Base-by-base conservation (phyloP, 2,888 invertebrate genomes). In the Dysmachus trigonus region DNA sequence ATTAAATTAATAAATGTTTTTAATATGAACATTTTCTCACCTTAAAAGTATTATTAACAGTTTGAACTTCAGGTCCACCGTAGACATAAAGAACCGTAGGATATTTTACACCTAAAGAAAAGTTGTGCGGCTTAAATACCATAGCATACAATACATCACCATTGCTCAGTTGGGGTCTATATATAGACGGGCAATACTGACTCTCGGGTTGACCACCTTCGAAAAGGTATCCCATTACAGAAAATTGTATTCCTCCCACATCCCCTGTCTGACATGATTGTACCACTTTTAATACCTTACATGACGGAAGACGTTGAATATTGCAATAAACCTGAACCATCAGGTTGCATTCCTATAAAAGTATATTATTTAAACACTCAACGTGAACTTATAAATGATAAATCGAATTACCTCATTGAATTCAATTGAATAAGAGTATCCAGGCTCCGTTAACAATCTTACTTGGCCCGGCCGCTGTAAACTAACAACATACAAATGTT, bases 61-160 rank as follows among this genome's bases (percentile, higher is more conserved):
- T 94, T 93, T 99, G 99, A 77, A 99, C 98, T 92, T 99, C 98
- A 0, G 99, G 99, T 0, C 99, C 99, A 2, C 98, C 99, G 91
- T 99, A 99, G 85, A 99, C 97, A 92, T 98, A 98, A 81, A 99
- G 94, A 87, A 99, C 96, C 18, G 98, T 98, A 0, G 99, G 99
- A 93, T 98, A 98, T 87, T 92, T 92, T n/a, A 92, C 90, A 27
- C 92, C 92, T 86, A 92, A 86, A 89, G 94, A 93, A 89, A 94
- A 95, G 90, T 95, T 94, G 90, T 95, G 95, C 1, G 97, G 97
- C 90, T 97, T 96, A 93, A 98, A 98, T 88, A 98, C 95, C 95
- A 98, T 96, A 74, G 98, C 98, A 89, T 96, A 95, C 86, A 97
- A 92, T 18, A 94, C 93, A 89, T 95, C 95, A 6, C 96, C 96